Evolutionary conservation across 1,140 invertebrate genomes (phyloP), one percentile per base, ranked within the genome.

Genomic region (Sminthurides bifidus): DNA sequence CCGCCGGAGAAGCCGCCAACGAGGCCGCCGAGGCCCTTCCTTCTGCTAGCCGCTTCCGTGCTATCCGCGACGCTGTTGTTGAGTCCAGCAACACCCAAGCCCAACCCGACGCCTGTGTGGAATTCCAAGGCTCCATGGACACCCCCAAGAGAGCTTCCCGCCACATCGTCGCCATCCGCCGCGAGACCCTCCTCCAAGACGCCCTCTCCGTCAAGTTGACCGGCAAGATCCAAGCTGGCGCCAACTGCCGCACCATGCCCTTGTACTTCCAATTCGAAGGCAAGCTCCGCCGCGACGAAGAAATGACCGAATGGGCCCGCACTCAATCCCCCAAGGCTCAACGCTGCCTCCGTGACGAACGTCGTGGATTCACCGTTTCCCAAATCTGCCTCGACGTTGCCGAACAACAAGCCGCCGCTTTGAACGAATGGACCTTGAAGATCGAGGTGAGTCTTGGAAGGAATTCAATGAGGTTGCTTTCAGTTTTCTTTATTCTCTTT

Each of bases 281-380:
- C 17, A 35, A 56, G 51, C 45, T 58, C 23, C 27, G 44, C 12
- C 59, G 63, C 44, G 56, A 37, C 12, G n/a, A 48, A 14, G 51
- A 61, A 40, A 56, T 56, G 56, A 64, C 63, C n/a, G 43, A 60
- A 56, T 60, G 58, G 62, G 63, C 63, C 26, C 5, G 14, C 2
- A 35, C 5, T 10, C 56, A 64, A 31, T 64, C 63, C 10, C 63
- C 56, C n/a, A 3, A 57, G 27, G 63, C 63, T 35, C 33, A 61
- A 44, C 35, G 26, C 17, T 64, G 63, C 23, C 10, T n/a, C 15
- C 15, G 52, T 17, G 63, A 64, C 31, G 58, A 64, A 30, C 44
- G 53, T 35, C 49, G 52, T 17, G 59, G 56, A 48, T 64, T 64
- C 59, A 31, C 30, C 51, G 51, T 58, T 19, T 64, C 63, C 14